Base-by-base conservation (phyloP, 2,888 invertebrate species). In the Herminia tarsipennalis region DNA sequence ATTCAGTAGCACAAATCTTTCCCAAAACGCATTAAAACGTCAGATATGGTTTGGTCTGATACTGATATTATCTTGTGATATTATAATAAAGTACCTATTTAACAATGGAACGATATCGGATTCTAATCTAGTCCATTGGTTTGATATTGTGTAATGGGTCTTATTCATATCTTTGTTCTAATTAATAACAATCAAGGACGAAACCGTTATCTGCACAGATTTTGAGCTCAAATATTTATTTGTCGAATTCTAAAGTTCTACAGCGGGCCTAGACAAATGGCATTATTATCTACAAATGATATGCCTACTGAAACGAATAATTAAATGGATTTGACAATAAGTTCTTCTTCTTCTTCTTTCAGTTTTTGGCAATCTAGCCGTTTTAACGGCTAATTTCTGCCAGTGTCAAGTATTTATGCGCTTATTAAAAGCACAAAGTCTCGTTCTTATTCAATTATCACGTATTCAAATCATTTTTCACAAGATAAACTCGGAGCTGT, bases 121-220 rank as follows among this genome's bases (percentile, higher is more conserved):
- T 54, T 65, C 47, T 48, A 12, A 34, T 50, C 28, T 48, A 42
- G 32, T 47, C 38, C 1, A 14, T 29, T 25, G 30, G 30, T 42
- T 20, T 35, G 46, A 34, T 50, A 57, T 48, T 49, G 49, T 40
- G 41, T 57, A 39, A 65, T 34, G 30, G 40, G 12, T 42, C 44
- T 55, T 16, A 3, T 21, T 16, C n/a, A 14, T 64, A 64, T 51
- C 46, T 54, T 38, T 16, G 38, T 45, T 32, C 57, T 63, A 53
- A 59, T 49, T 17, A 51, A 43, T 43, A 25, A 44, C 27, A 43
- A 56, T 43, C 64, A 63, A 66, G 50, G 63, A 21, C 47, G 29
- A 16, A 10, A 2, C 37, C 34, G 43, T 56, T 52, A 42, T 32
- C 2, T 1, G 5, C 24, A 42, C 10, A 12, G 10, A 17, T 14